Evolutionary conservation across 2,797 vertebrate genomes (phyloP), one percentile per base, ranked within the genome.

Genomic region (Amniataba percoides): DNA sequence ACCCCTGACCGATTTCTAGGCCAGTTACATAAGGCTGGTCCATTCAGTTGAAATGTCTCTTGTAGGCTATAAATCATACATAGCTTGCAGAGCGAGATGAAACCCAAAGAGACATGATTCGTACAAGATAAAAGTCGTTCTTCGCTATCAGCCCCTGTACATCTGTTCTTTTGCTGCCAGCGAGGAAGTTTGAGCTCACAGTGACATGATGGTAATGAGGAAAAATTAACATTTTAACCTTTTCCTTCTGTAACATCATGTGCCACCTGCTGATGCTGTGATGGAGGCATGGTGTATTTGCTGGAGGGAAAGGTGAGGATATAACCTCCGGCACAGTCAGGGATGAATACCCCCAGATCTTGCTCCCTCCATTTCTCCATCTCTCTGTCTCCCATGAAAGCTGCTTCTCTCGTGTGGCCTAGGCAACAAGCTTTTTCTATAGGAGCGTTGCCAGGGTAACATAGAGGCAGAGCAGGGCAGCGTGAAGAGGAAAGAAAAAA

Each of bases 391-490:
- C 71, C 59, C 16, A n/a, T 85, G 59, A 83, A 90, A 84, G 56
- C 87, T 74, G 74, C 66, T 67, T 78, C 74, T 85, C 77, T 82
- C 62, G 16, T 80, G 92, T 92, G 90, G 90, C 83, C 87, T 82
- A 83, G 89, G 90, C 90, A 93, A 93, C 93, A 83, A 61, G 89
- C 74, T 71, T 90, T 88, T 92, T 92, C 92, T 92, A 89, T 93
- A 91, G 84, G 87, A 84, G 63, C 15, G 91, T 94, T 94, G 80
- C 87, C 83, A 85, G 69, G 91, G 89, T 66, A 92, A 94, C 91
- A 77, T 67, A 9, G 83, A 86, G 74, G 79, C 78, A 84, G 78
- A 89, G 74, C 56, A 86, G 86, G 81, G 78, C 73, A 85, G 59
- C 12, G 18, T 75, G 57, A 80, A 82, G 71, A 68, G 71, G 62